These are phyloP conservation scores for Rotaria macrura DNA, from an alignment of 2,888 invertebrate genomes.

Conservation along the genomic window DNA sequence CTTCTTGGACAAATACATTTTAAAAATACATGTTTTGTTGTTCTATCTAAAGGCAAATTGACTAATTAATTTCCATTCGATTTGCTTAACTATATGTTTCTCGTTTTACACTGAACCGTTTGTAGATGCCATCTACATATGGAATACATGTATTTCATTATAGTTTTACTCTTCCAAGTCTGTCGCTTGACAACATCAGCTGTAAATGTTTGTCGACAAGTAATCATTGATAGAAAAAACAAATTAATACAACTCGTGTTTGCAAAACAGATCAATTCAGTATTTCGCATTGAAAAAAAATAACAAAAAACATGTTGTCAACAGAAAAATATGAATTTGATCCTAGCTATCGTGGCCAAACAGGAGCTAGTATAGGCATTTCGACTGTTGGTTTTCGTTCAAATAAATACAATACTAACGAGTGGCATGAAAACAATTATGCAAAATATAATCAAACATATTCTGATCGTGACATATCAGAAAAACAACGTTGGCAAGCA, in stretches of 20 bases:
- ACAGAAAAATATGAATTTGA: conserved; percentile 32
- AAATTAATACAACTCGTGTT: background rate
- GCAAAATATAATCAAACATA: conserved; percentile 50
- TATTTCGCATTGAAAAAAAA: background rate
- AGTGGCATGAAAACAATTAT: conserved; percentile 50
- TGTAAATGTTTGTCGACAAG: background rate
- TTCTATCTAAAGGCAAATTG: no score
- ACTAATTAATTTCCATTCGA: no score
- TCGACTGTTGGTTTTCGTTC: conserved; percentile 48
- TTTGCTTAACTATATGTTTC: no score
- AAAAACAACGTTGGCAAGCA: conserved; percentile 41
- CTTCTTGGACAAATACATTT: no score
- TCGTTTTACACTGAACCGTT: no score
- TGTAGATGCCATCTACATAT: background rate
- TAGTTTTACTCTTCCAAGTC: background rate
- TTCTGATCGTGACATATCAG: conserved; percentile 46
- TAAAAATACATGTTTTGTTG: no score
- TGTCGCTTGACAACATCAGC: background rate
- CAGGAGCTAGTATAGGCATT: conserved; percentile 49
- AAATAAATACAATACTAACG: conserved; percentile 47
- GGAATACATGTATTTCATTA: background rate
- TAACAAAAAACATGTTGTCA: background rate
- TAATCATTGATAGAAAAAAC: background rate
- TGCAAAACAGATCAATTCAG: background rate
- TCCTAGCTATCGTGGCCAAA: conserved; percentile 44